These are phyloP conservation scores for Pholis gunnellus DNA, from an alignment of 2,113 vertebrate genomes.

Conservation along the genomic window DNA sequence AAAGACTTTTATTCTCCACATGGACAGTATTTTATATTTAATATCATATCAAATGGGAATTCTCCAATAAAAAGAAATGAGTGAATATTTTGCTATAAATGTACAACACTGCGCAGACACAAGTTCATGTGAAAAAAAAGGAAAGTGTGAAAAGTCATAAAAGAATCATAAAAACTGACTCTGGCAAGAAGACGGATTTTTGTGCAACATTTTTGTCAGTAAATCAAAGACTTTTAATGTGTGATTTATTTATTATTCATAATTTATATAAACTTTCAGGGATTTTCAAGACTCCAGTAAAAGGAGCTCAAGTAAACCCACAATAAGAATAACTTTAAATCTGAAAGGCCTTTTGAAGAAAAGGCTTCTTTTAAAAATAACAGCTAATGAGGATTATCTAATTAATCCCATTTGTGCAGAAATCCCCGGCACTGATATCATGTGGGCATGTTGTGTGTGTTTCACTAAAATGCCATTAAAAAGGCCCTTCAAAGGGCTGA, in stretches of 20 bases:
- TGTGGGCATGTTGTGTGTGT: conserved; percentile 27
- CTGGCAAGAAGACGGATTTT: background rate
- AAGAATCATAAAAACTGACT: background rate
- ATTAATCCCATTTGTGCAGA: background rate
- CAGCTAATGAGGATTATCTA: background rate
- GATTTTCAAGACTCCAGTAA: background rate
- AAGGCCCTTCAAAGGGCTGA: conserved; percentile 84
- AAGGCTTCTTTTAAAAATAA: background rate
- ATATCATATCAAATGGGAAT: background rate
- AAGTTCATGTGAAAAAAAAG: no score
- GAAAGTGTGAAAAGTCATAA: no score
- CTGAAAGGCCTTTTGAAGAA: background rate
- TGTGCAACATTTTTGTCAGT: background rate
- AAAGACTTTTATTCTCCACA: background rate
- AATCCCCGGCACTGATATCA: background rate
- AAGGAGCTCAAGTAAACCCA: background rate
- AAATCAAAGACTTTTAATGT: background rate
- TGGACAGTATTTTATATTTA: background rate
- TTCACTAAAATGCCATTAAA: conserved; percentile 80
- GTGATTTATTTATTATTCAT: background rate
- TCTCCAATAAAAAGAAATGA: background rate
- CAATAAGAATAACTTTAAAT: background rate
- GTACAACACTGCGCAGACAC: background rate
- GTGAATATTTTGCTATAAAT: conserved; percentile 1
- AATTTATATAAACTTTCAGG: background rate